Conservation (phyloP, 1,140 invertebrate genomes). For the Diabrotica undecimpunctata region DNA sequence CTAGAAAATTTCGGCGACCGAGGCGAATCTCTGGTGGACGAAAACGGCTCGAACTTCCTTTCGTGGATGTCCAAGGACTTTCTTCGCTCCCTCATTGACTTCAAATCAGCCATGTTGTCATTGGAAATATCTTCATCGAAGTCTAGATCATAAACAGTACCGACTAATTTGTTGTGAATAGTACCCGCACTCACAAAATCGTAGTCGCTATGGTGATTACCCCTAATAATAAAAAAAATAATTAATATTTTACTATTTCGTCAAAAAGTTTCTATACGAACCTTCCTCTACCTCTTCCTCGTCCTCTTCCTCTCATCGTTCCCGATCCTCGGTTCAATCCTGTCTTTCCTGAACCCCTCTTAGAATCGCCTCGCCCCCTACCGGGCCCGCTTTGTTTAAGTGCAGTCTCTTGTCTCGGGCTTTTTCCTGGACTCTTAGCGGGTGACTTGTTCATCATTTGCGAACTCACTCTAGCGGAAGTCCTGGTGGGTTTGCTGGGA, state of each 20-base stretch:
- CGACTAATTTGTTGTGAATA: constrained; percentile 73
- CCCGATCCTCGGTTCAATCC: constrained; percentile 53
- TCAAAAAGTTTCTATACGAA: neutral
- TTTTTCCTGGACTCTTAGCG: constrained; percentile 72
- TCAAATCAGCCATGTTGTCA: constrained; percentile 71
- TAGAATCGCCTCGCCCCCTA: constrained; percentile 33
- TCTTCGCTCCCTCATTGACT: constrained; percentile 74
- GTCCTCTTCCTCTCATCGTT: constrained; percentile 63
- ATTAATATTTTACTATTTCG: too few relatives aligned
- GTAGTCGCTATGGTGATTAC: constrained; percentile 43
- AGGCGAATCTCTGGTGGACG: constrained; percentile 51
- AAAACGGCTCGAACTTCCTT: constrained; percentile 55
- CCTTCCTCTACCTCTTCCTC: constrained; percentile 59
- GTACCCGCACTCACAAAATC: constrained; percentile 50
- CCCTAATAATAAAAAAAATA: constrained; percentile 9
- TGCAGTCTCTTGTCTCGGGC: constrained; percentile 53
- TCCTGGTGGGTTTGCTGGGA: constrained; percentile 63
- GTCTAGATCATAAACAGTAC: constrained; percentile 83
- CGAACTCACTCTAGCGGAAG: constrained; percentile 58
- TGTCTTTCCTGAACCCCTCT: constrained; percentile 46
- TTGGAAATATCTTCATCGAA: constrained; percentile 79
- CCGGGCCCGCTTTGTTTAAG: constrained; percentile 28
- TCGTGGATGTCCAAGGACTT: constrained; percentile 72
- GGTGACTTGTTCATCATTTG: constrained; percentile 60
- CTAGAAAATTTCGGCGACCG: constrained; percentile 56